A percentile compares a stretch with the other conserved stretches of the same genome.
Evolutionary conservation across 2,113 vertebrate genomes (phyloP).

Genomic region (Lepisosteus oculatus): DNA sequence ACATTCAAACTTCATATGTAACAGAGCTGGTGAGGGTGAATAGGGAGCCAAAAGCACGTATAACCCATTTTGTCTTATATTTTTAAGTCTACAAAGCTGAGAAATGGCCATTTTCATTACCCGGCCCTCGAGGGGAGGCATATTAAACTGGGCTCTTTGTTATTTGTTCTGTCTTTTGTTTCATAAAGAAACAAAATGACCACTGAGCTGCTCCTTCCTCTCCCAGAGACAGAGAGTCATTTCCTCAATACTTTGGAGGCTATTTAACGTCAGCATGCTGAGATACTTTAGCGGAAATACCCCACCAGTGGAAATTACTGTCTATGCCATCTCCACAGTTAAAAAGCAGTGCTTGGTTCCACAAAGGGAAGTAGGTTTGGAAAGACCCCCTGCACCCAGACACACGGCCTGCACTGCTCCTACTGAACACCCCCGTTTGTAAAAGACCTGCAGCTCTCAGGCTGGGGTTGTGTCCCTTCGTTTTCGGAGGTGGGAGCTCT

Average conservation of each 20-base stretch:
- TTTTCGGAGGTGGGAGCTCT: neutral
- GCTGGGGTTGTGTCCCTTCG: neutral
- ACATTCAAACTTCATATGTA: too few species aligned
- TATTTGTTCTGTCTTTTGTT: neutral
- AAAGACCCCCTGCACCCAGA: too few species aligned
- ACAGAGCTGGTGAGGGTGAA: too few species aligned
- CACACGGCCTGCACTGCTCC: neutral
- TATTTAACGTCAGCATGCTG: conserved; percentile 16
- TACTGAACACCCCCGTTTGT: neutral
- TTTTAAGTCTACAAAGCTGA: too few species aligned
- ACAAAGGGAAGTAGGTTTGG: too few species aligned
- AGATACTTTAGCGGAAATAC: conserved; percentile 10
- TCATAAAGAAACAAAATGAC: neutral
- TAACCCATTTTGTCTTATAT: too few species aligned
- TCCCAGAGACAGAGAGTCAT: conserved; percentile 10
- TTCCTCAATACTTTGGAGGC: conserved; percentile 16
- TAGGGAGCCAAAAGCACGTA: too few species aligned
- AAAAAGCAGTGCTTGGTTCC: too few species aligned
- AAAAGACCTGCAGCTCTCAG: neutral
- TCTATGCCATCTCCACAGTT: neutral
- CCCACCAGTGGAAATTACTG: conserved; percentile 13
- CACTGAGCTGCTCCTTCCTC: conserved; percentile 5
- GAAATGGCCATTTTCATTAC: too few species aligned
- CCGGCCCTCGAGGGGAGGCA: neutral
- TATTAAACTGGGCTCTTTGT: neutral